Evolutionary conservation across 37 sponge, comb jelly and placozoan species (phyloP).

Genomic region (Eunapius fragilis): DNA sequence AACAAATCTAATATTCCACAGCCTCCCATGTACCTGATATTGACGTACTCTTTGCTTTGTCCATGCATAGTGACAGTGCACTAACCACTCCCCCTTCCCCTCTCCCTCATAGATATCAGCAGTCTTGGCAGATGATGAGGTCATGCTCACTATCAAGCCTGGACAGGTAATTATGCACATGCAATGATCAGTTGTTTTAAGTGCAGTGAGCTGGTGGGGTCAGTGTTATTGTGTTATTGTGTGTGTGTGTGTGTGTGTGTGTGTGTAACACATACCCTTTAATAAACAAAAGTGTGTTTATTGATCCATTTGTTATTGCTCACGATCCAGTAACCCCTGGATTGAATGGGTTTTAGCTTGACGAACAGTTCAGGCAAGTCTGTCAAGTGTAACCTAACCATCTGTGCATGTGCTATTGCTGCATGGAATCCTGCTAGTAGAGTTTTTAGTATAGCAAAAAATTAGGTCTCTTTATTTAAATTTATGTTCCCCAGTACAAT

Average conservation of each 20-base stretch:
- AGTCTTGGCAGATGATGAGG: constrained; percentile 90
- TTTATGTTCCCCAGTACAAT: too few relatives aligned
- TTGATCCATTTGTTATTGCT: not conserved
- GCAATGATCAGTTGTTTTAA: not conserved
- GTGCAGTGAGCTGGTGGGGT: not conserved
- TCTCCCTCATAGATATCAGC: constrained; percentile 65
- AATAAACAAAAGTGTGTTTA: not conserved
- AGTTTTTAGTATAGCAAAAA: too few relatives aligned
- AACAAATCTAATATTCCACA: too few relatives aligned
- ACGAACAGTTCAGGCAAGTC: not conserved
- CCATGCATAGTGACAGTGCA: too few relatives aligned
- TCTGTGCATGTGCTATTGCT: not conserved
- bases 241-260: constrained; percentile 17
- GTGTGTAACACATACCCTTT: too few relatives aligned
- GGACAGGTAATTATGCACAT: constrained; percentile 75
- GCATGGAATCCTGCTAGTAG: not conserved
- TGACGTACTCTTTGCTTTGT: not conserved
- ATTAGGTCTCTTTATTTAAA: too few relatives aligned
- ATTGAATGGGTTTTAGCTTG: not conserved
- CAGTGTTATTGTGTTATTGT: not conserved
- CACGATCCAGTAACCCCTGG: not conserved
- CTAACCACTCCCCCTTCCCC: too few relatives aligned
- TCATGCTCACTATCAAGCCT: constrained; percentile 94
- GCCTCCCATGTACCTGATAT: too few relatives aligned
- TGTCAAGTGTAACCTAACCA: not conserved